These are phyloP conservation scores for Tapera naevia DNA, from an alignment of 2,797 vertebrate genomes.

Conservation along the genomic window DNA sequence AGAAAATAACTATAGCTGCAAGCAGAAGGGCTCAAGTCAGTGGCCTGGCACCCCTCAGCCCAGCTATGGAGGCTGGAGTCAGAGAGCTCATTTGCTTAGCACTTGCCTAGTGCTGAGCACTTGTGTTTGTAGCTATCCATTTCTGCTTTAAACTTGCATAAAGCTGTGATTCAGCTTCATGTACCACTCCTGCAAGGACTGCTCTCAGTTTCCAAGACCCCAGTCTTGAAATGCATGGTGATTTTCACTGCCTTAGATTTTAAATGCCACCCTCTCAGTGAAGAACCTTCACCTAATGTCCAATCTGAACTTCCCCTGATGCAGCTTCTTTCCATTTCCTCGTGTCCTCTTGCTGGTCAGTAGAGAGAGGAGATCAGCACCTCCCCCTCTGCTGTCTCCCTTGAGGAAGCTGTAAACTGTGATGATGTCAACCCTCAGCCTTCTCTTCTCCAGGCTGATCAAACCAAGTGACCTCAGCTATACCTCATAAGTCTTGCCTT, in stretches of 20 bases:
- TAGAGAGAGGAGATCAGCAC: too few relatives aligned
- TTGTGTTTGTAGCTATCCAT: fast-evolving
- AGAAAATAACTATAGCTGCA: not conserved
- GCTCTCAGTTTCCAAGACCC: not conserved
- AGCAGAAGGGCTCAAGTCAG: not conserved
- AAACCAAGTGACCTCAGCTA: too few relatives aligned
- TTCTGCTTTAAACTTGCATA: not conserved
- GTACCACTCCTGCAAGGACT: not conserved
- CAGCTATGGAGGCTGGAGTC: not conserved
- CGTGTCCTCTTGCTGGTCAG: too few relatives aligned
- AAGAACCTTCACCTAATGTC: too few relatives aligned
- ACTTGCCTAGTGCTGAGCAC: not conserved
- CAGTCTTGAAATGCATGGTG: not conserved
- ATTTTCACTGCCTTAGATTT: not conserved
- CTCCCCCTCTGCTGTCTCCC: too few relatives aligned
- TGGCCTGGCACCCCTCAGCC: too few relatives aligned
- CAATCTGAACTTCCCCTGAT: too few relatives aligned
- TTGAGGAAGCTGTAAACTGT: too few relatives aligned
- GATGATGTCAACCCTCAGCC: too few relatives aligned
- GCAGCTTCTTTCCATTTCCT: too few relatives aligned
- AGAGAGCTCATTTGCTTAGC: not conserved
- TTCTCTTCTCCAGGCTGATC: too few relatives aligned
- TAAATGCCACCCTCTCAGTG: not conserved
- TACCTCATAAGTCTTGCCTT: too few relatives aligned
- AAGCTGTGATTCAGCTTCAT: not conserved